A percentile compares a stretch with the other conserved stretches of the same genome.
phyloP scores from a whole-genome alignment of 2,888 invertebrate genomes.

The Prionchulus punctatus region DNA sequence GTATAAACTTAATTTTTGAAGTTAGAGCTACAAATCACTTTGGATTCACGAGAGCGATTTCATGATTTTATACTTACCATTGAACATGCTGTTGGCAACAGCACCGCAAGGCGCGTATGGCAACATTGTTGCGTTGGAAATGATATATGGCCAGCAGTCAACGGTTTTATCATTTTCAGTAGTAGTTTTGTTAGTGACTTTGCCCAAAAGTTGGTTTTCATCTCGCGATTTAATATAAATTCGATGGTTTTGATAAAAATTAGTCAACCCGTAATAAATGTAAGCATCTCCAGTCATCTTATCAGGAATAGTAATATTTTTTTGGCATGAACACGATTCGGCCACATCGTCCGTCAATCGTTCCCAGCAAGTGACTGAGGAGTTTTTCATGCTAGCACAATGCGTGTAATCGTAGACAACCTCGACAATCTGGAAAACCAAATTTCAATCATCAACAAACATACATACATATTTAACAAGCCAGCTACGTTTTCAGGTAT shows the following conservation, averaged over 20 bases:
- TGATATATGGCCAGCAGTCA: neutral
- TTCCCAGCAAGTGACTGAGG: neutral
- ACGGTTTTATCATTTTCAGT: constrained; percentile 33
- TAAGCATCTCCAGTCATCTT: constrained; percentile 70
- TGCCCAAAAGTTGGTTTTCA: constrained; percentile 72
- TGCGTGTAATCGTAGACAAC: constrained; percentile 9
- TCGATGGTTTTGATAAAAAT: constrained; percentile 93
- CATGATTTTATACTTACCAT: constrained; percentile 55
- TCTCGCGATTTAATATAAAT: constrained; percentile 81
- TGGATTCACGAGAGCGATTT: too few species aligned
- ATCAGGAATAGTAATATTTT: too few species aligned
- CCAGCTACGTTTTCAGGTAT: too few species aligned
- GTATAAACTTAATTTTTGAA: too few species aligned
- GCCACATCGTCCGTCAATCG: neutral
- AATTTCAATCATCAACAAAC: neutral
- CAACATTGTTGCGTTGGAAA: neutral
- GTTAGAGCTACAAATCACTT: too few species aligned
- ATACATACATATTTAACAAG: too few species aligned
- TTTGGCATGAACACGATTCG: neutral
- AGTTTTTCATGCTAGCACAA: constrained; percentile 32
- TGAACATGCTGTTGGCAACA: constrained; percentile 94
- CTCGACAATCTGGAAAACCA: constrained; percentile 10
- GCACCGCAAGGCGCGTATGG: constrained; percentile 78
- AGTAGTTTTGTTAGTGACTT: too few species aligned
- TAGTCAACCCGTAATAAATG: constrained; percentile 87